Conservation (phyloP, 2,797 vertebrate species). For the Pseudocheirus occidentalis region DNA sequence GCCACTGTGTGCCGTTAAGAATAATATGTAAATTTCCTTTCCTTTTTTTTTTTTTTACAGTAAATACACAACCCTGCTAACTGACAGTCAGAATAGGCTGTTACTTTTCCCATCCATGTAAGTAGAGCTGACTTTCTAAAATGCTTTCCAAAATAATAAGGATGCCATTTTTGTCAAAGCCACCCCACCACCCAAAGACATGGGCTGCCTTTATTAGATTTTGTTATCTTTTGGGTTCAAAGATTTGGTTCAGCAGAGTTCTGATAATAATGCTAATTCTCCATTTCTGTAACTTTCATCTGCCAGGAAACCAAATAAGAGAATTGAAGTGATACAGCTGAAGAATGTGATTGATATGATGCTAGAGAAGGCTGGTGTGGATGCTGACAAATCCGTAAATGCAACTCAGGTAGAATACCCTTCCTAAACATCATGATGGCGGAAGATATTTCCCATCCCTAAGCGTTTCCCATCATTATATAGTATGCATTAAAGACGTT, state of each 20-base stretch:
- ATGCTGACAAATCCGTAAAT: conserved; percentile 83
- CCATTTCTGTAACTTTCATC: conserved; percentile 30
- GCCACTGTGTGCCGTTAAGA: conserved; percentile 10
- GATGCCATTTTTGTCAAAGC: conserved; percentile 5
- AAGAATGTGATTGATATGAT: conserved; percentile 92
- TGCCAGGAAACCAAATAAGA: conserved; percentile 90
- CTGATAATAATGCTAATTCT: background rate
- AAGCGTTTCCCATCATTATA: background rate
- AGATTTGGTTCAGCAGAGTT: background rate
- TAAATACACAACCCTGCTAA: conserved; percentile 91
- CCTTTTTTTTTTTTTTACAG: no score
- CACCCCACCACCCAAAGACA: background rate
- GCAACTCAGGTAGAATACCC: conserved; percentile 88
- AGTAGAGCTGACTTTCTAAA: conserved; percentile 78
- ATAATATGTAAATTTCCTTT: conserved; percentile 32
- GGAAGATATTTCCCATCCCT: background rate
- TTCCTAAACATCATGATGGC: background rate
- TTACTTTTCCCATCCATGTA: conserved; percentile 92
- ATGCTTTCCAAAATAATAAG: conserved; percentile 40
- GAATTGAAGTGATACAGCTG: conserved; percentile 90
- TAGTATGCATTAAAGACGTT: background rate
- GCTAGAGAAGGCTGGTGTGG: conserved; percentile 90
- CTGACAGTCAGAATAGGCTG: conserved; percentile 89
- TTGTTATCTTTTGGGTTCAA: conserved; percentile 28
- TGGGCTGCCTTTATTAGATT: background rate